Base-by-base conservation (phyloP, 2,888 invertebrate genomes). In the Lapara coniferarum region DNA sequence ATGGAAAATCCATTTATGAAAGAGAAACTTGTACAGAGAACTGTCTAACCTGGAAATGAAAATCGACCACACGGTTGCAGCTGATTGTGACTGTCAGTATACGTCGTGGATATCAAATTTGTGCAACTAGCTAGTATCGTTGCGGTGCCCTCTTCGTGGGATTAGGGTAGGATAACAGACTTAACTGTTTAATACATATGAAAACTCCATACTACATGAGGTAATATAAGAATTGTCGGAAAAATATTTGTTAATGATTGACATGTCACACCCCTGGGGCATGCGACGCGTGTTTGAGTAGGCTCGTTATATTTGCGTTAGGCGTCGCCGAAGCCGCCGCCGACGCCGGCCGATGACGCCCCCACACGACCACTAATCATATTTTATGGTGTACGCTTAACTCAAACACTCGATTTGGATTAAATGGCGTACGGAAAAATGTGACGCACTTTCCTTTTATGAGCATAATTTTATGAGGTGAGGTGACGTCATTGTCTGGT, bases 291-390 rank as follows among this genome's bases (percentile, higher is more conserved):
- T 90, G 87, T 91, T 90, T 90, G 89, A 75, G 78, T 79, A 86
- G 86, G 88, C 85, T 80, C 63, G 63, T 63, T 63, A 63, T 63
- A 79, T 89, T 87, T 89, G 84, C 86, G 74, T 77, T 80, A 78
- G 86, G 86, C 87, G 86, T 83, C 85, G 82, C 82, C 84, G 78
- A 78, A 80, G 82, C 78, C 82, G 53, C 3, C 53, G 53, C 53
- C 53, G 53, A 55, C 53, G 53, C 55, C 19, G 81, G 74, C 71
- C 79, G 72, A 72, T 73, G 77, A 73, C 79, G 77, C 80, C 84
- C 85, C 83, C 83, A 78, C 82, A 83, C 81, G 81, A 83, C 88
- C 90, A 89, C 92, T 90, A 91, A 92, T 92, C 91, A 92, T 91
- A 90, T 91, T 91, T 92, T 91, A 91, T 88, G 89, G 84, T 85